Base-by-base conservation (phyloP, 2,113 vertebrate genomes). In the Rana temporaria region DNA sequence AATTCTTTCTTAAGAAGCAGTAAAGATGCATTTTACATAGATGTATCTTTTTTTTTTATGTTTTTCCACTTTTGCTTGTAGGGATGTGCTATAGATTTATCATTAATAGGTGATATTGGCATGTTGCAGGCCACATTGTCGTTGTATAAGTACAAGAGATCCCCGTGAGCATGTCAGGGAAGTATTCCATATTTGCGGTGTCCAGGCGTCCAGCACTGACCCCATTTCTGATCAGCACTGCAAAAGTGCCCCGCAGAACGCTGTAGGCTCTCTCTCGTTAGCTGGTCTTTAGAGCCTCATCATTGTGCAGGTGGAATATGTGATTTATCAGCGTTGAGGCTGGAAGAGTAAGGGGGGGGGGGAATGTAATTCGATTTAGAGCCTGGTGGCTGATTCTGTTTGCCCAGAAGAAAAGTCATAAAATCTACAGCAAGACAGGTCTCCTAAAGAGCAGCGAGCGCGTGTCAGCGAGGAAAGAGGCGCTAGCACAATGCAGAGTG, bases 391-490 rank as follows among this genome's bases (percentile, higher is more conserved):
- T 75, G 81, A 67, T 75, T 82, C 71, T 82, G 73, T 82, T 82
- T 82, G 81, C 81, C 81, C 81, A 82, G 81, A 75, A 82, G 81
- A 82, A 71, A 82, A 82, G 71, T 82, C 81, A 82, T 82, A 82
- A 82, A 82, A 82, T 71, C 81, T 75, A 73, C 81, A 75, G 71
- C 71, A 82, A 71, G 81, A 82, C 81, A 76, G 70, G 62, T 82
- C 80, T 82, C 80, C 80, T 75, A 75, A 82, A 82, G 80, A 82
- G 71, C 75, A 73, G 62, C 60, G 71, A 74, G 48, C 32, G 63
- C 63, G 63, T 82, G 80, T 82, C 80, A 67, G 62, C 70, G 34
- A 66, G 63, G 81, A 76, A 20, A 75, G 81, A 75, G 81, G 81
- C 71, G 81, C 81, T 73, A 59, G 81, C 81, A 82, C 81, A 82